Percentiles rank a stretch among this genome's conserved stretches.
Evolutionary conservation across 1,140 invertebrate genomes (phyloP).

Genomic region (Tenebrio molitor): DNA sequence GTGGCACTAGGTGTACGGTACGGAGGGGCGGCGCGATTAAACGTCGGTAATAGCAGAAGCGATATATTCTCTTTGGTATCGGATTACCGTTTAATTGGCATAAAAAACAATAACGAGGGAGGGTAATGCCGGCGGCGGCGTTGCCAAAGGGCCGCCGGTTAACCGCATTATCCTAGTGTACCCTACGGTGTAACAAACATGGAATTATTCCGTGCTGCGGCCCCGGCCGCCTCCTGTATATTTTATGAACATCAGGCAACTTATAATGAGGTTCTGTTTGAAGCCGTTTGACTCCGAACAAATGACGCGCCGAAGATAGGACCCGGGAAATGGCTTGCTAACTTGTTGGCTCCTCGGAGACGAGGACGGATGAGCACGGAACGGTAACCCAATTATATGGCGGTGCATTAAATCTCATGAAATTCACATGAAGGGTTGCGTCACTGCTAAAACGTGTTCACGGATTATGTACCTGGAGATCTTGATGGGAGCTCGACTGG

Average conservation of each 20-base stretch:
- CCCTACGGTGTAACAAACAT: slow-evolving; percentile 55
- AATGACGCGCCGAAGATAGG: slow-evolving; percentile 56
- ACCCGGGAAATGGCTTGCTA: slow-evolving; percentile 47
- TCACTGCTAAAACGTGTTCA: slow-evolving; percentile 38
- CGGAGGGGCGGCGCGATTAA: too few species aligned
- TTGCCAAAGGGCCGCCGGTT: slow-evolving; percentile 56
- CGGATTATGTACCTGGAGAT: slow-evolving; percentile 29
- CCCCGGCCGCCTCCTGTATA: slow-evolving; percentile 56
- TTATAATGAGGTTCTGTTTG: slow-evolving; percentile 64
- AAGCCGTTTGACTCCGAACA: slow-evolving; percentile 58
- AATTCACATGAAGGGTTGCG: slow-evolving; percentile 58
- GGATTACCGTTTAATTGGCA: slow-evolving; percentile 58
- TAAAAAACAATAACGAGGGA: slow-evolving; percentile 58
- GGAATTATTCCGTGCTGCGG: slow-evolving; percentile 55
- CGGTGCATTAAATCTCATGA: slow-evolving; percentile 62
- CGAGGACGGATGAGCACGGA: slow-evolving; percentile 52
- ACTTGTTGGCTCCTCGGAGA: slow-evolving; percentile 54
- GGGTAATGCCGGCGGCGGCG: slow-evolving; percentile 6
- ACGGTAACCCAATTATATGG: slow-evolving; percentile 58
- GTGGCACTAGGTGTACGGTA: too few species aligned
- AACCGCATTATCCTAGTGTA: slow-evolving; percentile 58
- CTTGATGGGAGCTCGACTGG: slow-evolving; percentile 8
- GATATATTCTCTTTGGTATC: slow-evolving; percentile 59
- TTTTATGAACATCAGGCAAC: slow-evolving; percentile 65
- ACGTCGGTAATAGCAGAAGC: slow-evolving; percentile 54